phyloP scores from a whole-genome alignment of 30 jellyfish, hydroid and myxozoan genomes.

The Clytia hemisphaerica region DNA sequence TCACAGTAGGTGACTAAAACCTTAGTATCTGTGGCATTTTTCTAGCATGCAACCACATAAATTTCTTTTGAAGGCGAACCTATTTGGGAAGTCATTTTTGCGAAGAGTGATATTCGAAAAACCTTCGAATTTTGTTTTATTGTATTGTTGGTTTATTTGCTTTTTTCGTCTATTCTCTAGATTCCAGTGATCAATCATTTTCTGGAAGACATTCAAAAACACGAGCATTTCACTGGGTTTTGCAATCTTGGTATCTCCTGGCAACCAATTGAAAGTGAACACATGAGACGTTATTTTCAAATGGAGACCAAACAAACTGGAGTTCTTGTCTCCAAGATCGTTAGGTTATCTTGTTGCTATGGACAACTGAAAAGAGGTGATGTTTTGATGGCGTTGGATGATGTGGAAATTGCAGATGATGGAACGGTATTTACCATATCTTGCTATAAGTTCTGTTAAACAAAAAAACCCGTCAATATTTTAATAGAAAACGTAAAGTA shows the following conservation, averaged over 20 bases:
- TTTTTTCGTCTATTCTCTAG: constrained; percentile 32
- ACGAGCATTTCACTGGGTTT: constrained; percentile 40
- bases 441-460: too few relatives aligned
- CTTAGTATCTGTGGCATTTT: too few relatives aligned
- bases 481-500: too few relatives aligned
- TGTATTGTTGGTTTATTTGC: too few relatives aligned
- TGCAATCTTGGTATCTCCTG: constrained; percentile 47
- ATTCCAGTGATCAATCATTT: constrained; percentile 45
- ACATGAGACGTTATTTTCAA: constrained; percentile 52
- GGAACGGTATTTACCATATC: constrained; percentile 66
- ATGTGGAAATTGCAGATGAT: constrained; percentile 44
- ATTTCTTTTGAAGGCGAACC: too few relatives aligned
- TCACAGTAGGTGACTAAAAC: too few relatives aligned
- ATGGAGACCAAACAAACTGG: constrained; percentile 42
- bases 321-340: constrained; percentile 34
- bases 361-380: constrained; percentile 42
- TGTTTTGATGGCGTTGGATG: constrained; percentile 46
- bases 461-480: too few relatives aligned
- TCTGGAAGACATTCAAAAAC: constrained; percentile 33
- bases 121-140: too few relatives aligned
- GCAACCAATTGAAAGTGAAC: constrained; percentile 64
- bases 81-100: too few relatives aligned
- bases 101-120: too few relatives aligned
- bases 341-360: constrained; percentile 47
- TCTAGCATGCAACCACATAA: too few relatives aligned